Conservation (phyloP, 2,888 invertebrate genomes). For the Schizotus pectinicornis region DNA sequence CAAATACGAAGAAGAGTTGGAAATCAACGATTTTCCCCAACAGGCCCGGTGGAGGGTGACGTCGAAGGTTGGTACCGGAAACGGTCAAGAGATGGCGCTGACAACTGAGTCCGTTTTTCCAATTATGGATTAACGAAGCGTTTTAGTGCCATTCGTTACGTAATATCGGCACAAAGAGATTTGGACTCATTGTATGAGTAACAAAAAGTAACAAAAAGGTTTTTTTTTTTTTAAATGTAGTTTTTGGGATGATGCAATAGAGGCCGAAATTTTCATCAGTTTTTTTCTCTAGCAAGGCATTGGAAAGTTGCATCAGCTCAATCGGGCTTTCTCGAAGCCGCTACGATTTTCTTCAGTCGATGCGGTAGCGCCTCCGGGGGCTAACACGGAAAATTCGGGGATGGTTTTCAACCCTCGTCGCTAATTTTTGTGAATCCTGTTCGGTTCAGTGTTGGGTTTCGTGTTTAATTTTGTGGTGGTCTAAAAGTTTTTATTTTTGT, state of each 20-base stretch:
- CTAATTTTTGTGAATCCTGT: neutral
- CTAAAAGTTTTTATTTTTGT: too few relatives aligned
- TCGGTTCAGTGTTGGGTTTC: neutral
- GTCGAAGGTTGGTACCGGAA: slow-evolving; percentile 71
- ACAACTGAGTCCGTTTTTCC: neutral
- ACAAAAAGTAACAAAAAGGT: too few relatives aligned
- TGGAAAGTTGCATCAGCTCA: slow-evolving; percentile 23
- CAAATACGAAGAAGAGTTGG: slow-evolving; percentile 98
- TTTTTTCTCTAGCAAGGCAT: slow-evolving; percentile 7
- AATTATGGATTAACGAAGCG: neutral
- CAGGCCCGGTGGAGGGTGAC: slow-evolving; percentile 98
- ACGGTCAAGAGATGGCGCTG: too few relatives aligned
- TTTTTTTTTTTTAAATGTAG: too few relatives aligned
- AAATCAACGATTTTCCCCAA: slow-evolving; percentile 99
- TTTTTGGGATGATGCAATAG: slow-evolving; percentile 17
- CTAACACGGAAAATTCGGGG: neutral
- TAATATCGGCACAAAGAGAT: neutral
- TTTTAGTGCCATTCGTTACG: neutral
- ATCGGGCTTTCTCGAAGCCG: slow-evolving; percentile 1
- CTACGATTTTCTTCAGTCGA: slow-evolving; percentile 10
- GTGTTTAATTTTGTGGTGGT: too few relatives aligned
- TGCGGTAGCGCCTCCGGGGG: neutral
- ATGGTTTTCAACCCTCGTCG: neutral
- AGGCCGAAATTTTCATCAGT: slow-evolving; percentile 20
- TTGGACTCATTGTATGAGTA: too few relatives aligned